Evolutionary conservation across 35 echinoderm and acorn worm species (phyloP).

Genomic region (Ophioderma brevispina): DNA sequence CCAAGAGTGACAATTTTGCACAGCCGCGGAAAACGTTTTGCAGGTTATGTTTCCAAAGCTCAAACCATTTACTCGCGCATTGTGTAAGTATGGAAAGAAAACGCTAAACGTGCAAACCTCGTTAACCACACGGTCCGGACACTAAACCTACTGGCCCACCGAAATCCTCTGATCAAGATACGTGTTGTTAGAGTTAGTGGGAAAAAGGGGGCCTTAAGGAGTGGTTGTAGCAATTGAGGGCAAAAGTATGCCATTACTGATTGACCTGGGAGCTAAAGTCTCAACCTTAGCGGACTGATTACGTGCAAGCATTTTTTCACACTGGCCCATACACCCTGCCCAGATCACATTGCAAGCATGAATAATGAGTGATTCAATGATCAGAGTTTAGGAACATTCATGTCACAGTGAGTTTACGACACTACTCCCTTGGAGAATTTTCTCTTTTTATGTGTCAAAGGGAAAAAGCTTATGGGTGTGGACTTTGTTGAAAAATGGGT

Average conservation of each 20-base stretch:
- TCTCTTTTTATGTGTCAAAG: background rate
- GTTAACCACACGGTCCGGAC: background rate
- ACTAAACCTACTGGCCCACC: background rate
- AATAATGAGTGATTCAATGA: background rate
- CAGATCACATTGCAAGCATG: no score
- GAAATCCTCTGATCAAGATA: background rate
- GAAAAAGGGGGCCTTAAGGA: background rate
- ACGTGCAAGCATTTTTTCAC: background rate
- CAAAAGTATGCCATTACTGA: background rate
- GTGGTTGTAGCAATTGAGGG: background rate
- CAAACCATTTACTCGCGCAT: no score
- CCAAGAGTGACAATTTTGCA: background rate
- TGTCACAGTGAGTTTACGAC: slow-evolving; percentile 7
- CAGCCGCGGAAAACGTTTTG: background rate
- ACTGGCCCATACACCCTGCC: background rate
- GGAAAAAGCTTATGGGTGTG: slow-evolving; percentile 26
- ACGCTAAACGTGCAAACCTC: no score
- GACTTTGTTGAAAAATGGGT: slow-evolving; percentile 9
- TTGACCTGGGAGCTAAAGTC: background rate
- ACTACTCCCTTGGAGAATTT: background rate
- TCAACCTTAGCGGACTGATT: background rate
- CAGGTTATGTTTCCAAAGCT: no score
- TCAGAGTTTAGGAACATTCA: background rate
- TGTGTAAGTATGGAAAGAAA: no score
- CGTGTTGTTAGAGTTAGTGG: background rate